These are phyloP conservation scores for Orchesella flavescens DNA, from an alignment of 2,888 invertebrate species.

Conservation along the genomic window DNA sequence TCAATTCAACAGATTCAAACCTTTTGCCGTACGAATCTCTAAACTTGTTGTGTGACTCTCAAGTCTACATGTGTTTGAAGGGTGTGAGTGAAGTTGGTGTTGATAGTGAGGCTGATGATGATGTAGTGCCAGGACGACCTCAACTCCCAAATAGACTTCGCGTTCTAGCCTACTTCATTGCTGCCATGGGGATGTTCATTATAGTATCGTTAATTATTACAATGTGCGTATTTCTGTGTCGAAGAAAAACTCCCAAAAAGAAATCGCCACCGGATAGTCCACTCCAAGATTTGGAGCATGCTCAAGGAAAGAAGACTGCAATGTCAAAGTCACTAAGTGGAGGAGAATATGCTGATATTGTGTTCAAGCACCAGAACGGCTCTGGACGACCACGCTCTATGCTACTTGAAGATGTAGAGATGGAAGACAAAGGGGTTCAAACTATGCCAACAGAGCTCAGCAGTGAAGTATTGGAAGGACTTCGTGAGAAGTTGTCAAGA, in stretches of 20 bases:
- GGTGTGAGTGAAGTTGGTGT: slow-evolving; percentile 63
- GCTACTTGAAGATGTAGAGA: slow-evolving; percentile 70
- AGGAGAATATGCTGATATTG: slow-evolving; percentile 64
- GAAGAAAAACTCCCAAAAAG: slow-evolving; percentile 47
- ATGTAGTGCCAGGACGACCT: slow-evolving; percentile 60
- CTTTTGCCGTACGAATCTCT: slow-evolving; percentile 56
- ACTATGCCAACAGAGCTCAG: slow-evolving; percentile 85
- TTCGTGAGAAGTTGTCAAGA: slow-evolving; percentile 82
- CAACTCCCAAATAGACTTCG: slow-evolving; percentile 67
- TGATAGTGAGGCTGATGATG: slow-evolving; percentile 15
- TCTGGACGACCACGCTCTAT: slow-evolving; percentile 39
- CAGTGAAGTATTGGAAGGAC: slow-evolving; percentile 81
- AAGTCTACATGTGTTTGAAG: slow-evolving; percentile 67
- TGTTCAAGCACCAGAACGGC: slow-evolving; percentile 58
- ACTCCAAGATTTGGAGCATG: slow-evolving; percentile 53
- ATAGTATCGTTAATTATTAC: slow-evolving; percentile 67
- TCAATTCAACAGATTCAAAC: slow-evolving; percentile 32
- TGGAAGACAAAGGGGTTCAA: slow-evolving; percentile 80
- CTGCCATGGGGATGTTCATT: slow-evolving; percentile 68
- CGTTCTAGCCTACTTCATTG: slow-evolving; percentile 69
- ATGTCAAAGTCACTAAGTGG: slow-evolving; percentile 59
- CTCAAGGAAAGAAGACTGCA: slow-evolving; percentile 59
- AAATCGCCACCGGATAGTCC: slow-evolving; percentile 37
- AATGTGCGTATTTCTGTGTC: slow-evolving; percentile 68
- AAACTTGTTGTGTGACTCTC: slow-evolving; percentile 55